Percentiles rank a stretch among this genome's conserved stretches.
phyloP scores from a whole-genome alignment of 2,113 vertebrate genomes.

The Rallus limicola region DNA sequence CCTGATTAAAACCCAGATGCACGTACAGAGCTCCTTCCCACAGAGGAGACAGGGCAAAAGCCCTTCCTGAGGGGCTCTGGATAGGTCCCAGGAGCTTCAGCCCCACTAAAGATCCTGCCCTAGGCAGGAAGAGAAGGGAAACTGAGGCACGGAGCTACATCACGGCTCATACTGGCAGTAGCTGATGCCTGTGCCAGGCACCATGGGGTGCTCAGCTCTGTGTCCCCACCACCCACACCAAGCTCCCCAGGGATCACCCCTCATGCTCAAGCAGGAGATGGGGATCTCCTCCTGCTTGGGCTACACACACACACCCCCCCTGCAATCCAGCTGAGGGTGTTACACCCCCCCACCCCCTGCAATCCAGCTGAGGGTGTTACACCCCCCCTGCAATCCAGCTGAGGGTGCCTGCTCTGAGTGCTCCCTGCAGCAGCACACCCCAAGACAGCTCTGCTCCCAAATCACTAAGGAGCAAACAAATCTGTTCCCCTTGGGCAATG shows the following conservation, averaged over 20 bases:
- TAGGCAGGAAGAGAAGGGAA: not conserved
- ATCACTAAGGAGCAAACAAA: rapidly evolving
- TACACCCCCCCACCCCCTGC: not conserved
- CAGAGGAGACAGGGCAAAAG: not conserved
- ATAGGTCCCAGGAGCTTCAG: not conserved
- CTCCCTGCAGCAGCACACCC: not conserved
- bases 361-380: not conserved
- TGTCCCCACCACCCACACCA: rapidly evolving
- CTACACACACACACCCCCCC: not conserved
- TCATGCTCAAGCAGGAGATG: not conserved
- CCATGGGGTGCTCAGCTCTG: not conserved
- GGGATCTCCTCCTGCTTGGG: not conserved
- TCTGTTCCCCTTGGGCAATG: not conserved
- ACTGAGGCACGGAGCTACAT: not conserved
- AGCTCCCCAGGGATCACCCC: not conserved
- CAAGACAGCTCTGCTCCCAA: not conserved
- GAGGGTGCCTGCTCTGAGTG: rapidly evolving
- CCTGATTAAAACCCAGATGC: not conserved
- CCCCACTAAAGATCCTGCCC: not conserved
- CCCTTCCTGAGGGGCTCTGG: not conserved
- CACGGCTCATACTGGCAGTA: rapidly evolving
- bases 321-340: not conserved
- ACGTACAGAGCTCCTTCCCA: rapidly evolving
- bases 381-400: not conserved
- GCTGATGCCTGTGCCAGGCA: rapidly evolving